A percentile compares a stretch with the other conserved stretches of the same genome.
These are phyloP conservation scores for Myotis pilosus DNA, from an alignment of 2,797 vertebrate species.

Conservation along the genomic window DNA sequence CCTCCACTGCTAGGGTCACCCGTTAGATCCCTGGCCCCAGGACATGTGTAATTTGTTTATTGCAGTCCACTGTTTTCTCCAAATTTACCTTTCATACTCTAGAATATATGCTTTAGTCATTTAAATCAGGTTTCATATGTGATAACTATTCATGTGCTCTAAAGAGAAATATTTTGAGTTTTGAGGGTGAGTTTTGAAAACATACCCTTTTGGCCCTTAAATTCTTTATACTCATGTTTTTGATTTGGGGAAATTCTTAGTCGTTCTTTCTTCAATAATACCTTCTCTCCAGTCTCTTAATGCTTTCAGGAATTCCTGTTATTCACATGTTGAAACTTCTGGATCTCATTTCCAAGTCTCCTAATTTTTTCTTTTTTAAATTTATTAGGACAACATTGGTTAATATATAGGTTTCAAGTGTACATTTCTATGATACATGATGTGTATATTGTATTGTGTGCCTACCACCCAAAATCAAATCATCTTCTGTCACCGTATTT, in stretches of 20 bases:
- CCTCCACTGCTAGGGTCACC: no score
- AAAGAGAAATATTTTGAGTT: not conserved
- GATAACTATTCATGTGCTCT: not conserved
- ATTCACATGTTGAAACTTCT: not conserved
- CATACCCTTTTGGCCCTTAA: not conserved
- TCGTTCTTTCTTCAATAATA: not conserved
- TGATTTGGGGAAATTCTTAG: not conserved
- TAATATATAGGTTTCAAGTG: not conserved
- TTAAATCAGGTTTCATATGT: not conserved
- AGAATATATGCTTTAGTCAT: not conserved
- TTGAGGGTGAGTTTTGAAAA: not conserved
- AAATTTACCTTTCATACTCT: not conserved
- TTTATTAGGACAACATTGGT: not conserved
- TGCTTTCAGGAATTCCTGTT: slow-evolving; percentile 13
- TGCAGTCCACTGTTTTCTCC: not conserved
- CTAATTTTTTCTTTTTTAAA: not conserved
- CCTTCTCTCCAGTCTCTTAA: not conserved
- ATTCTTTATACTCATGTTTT: not conserved
- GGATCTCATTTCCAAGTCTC: not conserved
- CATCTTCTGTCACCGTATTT: not conserved
- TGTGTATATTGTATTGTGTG: not conserved
- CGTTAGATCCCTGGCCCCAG: no score
- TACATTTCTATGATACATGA: not conserved
- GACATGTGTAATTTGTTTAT: not conserved
- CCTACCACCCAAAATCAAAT: not conserved